Evolutionary conservation across 2,113 vertebrate genomes (phyloP).

Genomic region (Pipa parva): DNA sequence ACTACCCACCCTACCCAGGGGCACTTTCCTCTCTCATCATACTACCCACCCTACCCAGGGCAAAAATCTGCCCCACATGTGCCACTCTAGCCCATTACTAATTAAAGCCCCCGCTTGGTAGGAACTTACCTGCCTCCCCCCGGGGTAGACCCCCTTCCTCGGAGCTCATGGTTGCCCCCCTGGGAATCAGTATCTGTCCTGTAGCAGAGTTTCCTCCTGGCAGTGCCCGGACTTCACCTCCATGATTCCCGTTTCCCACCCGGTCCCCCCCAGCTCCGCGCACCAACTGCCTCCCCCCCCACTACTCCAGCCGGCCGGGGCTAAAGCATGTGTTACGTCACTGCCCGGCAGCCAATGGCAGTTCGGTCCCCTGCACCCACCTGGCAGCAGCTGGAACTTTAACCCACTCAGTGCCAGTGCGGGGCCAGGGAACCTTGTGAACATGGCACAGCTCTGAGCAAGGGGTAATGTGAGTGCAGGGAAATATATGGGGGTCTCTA

Average conservation of each 20-base stretch:
- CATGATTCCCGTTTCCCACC: constrained; percentile 4
- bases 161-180: constrained; percentile 12
- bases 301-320: constrained; percentile 18
- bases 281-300: constrained; percentile 14
- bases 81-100: not conserved
- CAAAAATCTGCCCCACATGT: not conserved
- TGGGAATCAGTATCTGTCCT: not conserved
- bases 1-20: no score
- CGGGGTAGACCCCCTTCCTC: constrained; percentile 5
- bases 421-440: no score
- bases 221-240: not conserved
- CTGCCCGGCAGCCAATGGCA: constrained; percentile 8
- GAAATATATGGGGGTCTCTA: no score
- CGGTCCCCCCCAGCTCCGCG: constrained; percentile 26
- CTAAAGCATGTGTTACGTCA: constrained; percentile 29
- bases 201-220: not conserved
- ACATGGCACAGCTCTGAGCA: no score
- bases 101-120: not conserved
- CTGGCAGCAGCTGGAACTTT: constrained; percentile 16
- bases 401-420: constrained; percentile 4
- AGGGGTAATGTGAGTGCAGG: no score
- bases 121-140: constrained; percentile 20
- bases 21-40: not conserved
- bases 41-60: not conserved
- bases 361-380: constrained; percentile 27